These are phyloP conservation scores for Calycopis cecrops DNA, from an alignment of 1,140 invertebrate species.

Conservation along the genomic window DNA sequence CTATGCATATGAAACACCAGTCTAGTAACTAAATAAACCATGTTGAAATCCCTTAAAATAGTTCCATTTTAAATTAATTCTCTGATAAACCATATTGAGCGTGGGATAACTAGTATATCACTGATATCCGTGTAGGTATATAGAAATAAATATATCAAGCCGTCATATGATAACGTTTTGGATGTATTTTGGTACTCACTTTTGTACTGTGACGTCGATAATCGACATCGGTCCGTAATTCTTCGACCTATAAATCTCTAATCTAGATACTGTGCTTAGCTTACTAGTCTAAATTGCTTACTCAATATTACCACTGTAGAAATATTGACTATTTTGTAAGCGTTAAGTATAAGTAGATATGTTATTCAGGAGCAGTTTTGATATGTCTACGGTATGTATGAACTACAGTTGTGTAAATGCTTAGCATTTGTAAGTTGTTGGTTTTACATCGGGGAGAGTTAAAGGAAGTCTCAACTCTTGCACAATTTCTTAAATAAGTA, in stretches of 20 bases:
- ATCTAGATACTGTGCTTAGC: conserved; percentile 61
- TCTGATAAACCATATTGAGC: conserved; percentile 24
- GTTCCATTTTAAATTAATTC: no score
- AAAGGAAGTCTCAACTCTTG: conserved; percentile 40
- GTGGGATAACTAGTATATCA: conserved; percentile 17
- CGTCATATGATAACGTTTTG: conserved; percentile 31
- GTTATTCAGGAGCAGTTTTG: conserved; percentile 39
- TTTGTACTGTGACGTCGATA: conserved; percentile 60
- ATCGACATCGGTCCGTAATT: conserved; percentile 55
- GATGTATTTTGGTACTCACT: conserved; percentile 68
- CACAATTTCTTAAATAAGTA: conserved; percentile 68
- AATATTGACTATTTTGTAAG: conserved; percentile 57
- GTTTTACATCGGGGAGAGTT: conserved; percentile 6
- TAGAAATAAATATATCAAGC: conserved; percentile 6
- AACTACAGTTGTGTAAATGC: conserved; percentile 2
- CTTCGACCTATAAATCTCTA: conserved; percentile 44
- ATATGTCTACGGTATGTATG: conserved; percentile 26
- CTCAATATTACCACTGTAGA: conserved; percentile 44
- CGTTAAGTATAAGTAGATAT: conserved; percentile 39
- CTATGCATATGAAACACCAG: no score
- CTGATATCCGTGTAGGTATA: conserved; percentile 8
- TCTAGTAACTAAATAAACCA: no score
- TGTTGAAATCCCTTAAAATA: no score
- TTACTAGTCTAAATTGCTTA: conserved; percentile 52
- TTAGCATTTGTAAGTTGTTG: conserved; percentile 21